These are phyloP conservation scores for Rhopalosiphum nymphaeae DNA, from an alignment of 2,888 invertebrate species.

Conservation along the genomic window DNA sequence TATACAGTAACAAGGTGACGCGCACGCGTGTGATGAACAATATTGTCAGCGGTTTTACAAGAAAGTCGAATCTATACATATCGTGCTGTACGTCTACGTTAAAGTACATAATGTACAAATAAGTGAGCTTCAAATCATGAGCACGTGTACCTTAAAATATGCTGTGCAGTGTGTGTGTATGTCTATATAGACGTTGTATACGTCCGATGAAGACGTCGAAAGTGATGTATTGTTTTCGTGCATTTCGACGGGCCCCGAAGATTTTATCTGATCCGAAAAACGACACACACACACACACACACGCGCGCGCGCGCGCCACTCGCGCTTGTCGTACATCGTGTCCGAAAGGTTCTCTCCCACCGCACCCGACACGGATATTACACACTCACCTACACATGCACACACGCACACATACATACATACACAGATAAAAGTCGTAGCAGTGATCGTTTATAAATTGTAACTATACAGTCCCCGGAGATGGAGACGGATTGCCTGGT, in stretches of 20 bases:
- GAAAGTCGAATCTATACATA: neutral
- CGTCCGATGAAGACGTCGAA: constrained; percentile 51
- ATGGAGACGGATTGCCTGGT: constrained; percentile 34
- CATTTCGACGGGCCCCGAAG: constrained; percentile 9
- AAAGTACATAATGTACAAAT: neutral
- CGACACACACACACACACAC: constrained; percentile 5
- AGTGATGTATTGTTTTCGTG: constrained; percentile 60
- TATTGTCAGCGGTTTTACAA: neutral
- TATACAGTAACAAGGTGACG: neutral
- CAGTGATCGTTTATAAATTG: neutral
- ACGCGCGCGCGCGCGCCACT: neutral
- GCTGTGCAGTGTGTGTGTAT: neutral
- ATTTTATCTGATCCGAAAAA: constrained; percentile 58
- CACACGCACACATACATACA: neutral
- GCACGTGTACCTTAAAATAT: neutral
- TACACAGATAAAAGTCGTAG: neutral
- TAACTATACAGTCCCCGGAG: neutral
- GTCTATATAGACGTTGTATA: neutral
- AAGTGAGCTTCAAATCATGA: neutral
- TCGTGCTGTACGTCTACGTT: neutral
- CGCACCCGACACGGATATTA: neutral
- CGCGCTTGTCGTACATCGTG: neutral
- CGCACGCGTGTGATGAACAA: neutral
- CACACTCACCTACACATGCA: neutral
- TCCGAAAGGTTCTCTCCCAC: neutral